Evolutionary conservation across 1,140 invertebrate species (phyloP), one percentile per base, ranked within the genome.

Genomic region (Acromyrmex heyeri): DNA sequence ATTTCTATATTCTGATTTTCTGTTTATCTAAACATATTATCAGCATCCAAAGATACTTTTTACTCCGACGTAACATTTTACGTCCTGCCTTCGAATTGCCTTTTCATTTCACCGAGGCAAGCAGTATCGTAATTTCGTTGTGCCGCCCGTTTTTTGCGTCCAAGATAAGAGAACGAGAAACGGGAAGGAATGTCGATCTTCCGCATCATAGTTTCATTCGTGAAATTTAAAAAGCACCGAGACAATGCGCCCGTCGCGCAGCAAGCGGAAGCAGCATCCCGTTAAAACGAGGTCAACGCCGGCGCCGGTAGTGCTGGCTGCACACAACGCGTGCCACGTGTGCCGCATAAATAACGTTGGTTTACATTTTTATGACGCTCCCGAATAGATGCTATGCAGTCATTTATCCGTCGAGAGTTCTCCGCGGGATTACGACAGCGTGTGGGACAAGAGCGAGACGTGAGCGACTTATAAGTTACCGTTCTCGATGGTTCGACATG

Each of bases 361-460:
- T 93, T 93, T 92, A 92, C 91, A 93, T 93, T 93, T 93, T 93
- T 93, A 93, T 87, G 88, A 87, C 38, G 55, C 34, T 18, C 34
- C 27, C 81, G 85, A 62, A 78, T 73, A 61, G 55, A 78, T 75
- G 86, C 57, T 73, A 89, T 79, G 88, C 86, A 64, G 61, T 76
- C 83, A 69, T 59, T 86, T 89, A 89, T 81, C 48, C 83, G 76
- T 89, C 53, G 64, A 48, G 14, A 27, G 21, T 64, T 89, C 86
- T 86, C 21, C 75, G 64, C 75, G 50, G 30, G 21, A 90, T 82
- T 61, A 62, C 53, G 48, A 65, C 70, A 44, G 55, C 18, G 86
- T n/a, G 34, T 2, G 64, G 27, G 21, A 76, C 44, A 48, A 55
- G n/a, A 24, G 12, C 10, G 24, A 7, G n/a, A 21, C 55, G n/a